A percentile compares a stretch with the other conserved stretches of the same genome.
phyloP scores from a whole-genome alignment of 2,888 invertebrate genomes.

The Rhamphomyia laevipes region DNA sequence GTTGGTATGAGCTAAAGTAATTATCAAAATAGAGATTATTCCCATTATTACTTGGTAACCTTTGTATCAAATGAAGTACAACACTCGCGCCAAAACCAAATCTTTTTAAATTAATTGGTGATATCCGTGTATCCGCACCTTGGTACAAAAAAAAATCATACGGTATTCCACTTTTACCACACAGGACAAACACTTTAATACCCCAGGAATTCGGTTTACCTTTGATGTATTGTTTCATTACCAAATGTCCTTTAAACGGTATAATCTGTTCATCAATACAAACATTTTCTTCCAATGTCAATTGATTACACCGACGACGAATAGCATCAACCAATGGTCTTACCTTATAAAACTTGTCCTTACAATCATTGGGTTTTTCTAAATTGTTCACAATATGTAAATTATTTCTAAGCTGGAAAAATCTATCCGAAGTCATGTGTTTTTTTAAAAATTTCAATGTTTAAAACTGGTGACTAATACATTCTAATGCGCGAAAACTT shows the following conservation, averaged over 20 bases:
- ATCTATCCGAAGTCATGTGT: neutral
- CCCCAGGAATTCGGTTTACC: slow-evolving; percentile 3
- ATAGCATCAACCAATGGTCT: neutral
- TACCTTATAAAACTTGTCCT: neutral
- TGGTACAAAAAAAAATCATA: slow-evolving; percentile 6
- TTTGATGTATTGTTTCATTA: neutral
- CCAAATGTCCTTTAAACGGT: neutral
- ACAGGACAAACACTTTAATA: slow-evolving; percentile 5
- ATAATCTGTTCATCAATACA: neutral
- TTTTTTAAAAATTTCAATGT: neutral
- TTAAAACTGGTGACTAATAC: neutral
- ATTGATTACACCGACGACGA: neutral
- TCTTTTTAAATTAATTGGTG: neutral
- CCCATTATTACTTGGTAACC: neutral
- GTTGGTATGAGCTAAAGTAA: neutral
- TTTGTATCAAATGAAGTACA: neutral
- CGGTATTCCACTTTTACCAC: slow-evolving; percentile 7
- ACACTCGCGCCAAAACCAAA: neutral
- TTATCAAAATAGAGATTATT: slow-evolving; percentile 3
- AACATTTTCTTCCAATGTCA: neutral
- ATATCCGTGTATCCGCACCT: neutral
- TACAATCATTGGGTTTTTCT: neutral
- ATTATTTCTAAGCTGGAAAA: neutral
- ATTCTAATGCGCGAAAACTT: neutral
- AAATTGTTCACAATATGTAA: neutral